Evolutionary conservation across 2,113 vertebrate genomes (phyloP).

Genomic region (Pteropus alecto): DNA sequence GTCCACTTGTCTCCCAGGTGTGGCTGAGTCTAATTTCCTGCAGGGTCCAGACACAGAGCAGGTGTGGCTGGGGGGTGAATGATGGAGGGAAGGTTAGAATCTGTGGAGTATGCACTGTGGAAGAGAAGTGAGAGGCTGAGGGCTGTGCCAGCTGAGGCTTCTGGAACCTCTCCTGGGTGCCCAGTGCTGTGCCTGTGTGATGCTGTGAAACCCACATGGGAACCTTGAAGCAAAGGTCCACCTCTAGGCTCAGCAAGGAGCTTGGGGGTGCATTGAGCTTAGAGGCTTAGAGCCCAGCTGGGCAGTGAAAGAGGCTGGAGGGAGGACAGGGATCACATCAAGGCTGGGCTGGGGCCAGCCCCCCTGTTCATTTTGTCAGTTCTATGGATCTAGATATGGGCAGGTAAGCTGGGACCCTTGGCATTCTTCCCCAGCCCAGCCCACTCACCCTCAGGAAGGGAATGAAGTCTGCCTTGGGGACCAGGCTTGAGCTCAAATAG

Average conservation of each 20-base stretch:
- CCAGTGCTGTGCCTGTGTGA: not conserved
- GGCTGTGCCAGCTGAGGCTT: not conserved
- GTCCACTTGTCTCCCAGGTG: not conserved
- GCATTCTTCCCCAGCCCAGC: not conserved
- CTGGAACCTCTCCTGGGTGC: not conserved
- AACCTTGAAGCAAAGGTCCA: not conserved
- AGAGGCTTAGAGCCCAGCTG: not conserved
- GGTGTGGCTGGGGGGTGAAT: not conserved
- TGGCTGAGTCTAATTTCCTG: not conserved
- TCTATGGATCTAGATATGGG: not conserved
- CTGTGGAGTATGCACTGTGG: accelerated
- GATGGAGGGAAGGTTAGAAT: not conserved
- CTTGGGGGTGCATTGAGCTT: not conserved
- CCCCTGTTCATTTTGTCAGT: not conserved
- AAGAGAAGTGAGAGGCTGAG: not conserved
- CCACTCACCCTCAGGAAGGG: not conserved
- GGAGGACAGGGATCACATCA: not conserved
- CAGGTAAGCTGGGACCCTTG: not conserved
- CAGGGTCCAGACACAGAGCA: not conserved
- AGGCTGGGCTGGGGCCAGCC: not conserved
- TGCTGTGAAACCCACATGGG: not conserved
- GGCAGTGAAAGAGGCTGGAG: not conserved
- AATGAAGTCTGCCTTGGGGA: not conserved
- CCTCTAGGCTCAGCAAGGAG: not conserved
- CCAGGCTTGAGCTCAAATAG: not conserved